Evolutionary conservation across 2,797 vertebrate genomes (phyloP).

Genomic region (Galaxias olidus): DNA sequence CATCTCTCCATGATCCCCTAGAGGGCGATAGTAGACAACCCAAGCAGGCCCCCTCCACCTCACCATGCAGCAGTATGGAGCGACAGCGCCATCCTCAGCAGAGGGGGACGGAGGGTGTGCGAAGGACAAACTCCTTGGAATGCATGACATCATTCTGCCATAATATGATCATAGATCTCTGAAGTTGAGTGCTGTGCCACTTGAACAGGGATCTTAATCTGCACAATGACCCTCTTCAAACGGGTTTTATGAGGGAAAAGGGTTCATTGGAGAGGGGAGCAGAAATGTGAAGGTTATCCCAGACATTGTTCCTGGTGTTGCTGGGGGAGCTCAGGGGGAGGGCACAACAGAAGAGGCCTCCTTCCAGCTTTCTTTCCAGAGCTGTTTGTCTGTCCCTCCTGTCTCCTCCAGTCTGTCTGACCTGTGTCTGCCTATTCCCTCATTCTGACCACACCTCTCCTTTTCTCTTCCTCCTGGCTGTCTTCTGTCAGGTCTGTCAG

Average conservation of each 20-base stretch:
- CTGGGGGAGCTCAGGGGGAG: not conserved
- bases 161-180: slow-evolving; percentile 72
- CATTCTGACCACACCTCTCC: slow-evolving; percentile 7
- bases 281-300: slow-evolving; percentile 66
- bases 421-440: slow-evolving; percentile 11
- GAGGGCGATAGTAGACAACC: slow-evolving; percentile 41
- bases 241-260: slow-evolving; percentile 47
- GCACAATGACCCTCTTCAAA: slow-evolving; percentile 47
- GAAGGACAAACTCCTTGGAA: slow-evolving; percentile 73
- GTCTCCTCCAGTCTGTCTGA: slow-evolving; percentile 20
- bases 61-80: slow-evolving; percentile 48
- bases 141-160: slow-evolving; percentile 69
- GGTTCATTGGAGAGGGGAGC: slow-evolving; percentile 28
- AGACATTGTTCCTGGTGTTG: slow-evolving; percentile 53
- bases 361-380: not conserved
- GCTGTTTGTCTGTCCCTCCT: not conserved
- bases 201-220: slow-evolving; percentile 64
- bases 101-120: slow-evolving; percentile 67
- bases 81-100: slow-evolving; percentile 67
- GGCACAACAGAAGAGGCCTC: not conserved
- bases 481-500: not conserved
- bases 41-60: slow-evolving; percentile 1
- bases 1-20: slow-evolving; percentile 33
- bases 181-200: slow-evolving; percentile 47
- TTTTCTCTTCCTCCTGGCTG: not conserved